Evolutionary conservation across 2,888 invertebrate genomes (phyloP), one percentile per base, ranked within the genome.

Genomic region (Steinernema scapterisci): DNA sequence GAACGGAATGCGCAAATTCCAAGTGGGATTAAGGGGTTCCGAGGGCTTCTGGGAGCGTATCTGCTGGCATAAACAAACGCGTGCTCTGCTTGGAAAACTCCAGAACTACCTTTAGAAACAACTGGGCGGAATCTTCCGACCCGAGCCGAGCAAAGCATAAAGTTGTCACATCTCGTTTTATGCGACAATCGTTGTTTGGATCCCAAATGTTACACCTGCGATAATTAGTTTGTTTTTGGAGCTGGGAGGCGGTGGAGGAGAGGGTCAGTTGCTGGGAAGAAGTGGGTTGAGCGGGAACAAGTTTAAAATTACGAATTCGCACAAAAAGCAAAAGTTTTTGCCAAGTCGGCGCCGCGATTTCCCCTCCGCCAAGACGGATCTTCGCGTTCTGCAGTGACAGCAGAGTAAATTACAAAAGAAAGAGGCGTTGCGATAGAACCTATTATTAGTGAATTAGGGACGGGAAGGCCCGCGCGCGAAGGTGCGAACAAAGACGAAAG

Each of bases 401-500:
- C 13, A 19, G 48, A 16, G 16, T 19, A n/a, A 48, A 48, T 19
- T 19, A 48, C 48, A 48, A 16, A 48, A 48, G 48, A 48, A 48
- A 19, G 19, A n/a, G n/a, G 19, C n/a, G 16, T 5, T 13, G 54
- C 54, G 54, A 21, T 19, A 13, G 54, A 19, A 21, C 25, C 54
- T 23, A 25, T 54, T 25, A 25, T 19, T 21, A 21, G 23, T 25
- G 54, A 23, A 19, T 54, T 54, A 54, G 54, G 54, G 54, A 54
- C 54, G 54, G n/a, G 48, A 48, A 48, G 48, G 48, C n/a, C 48
- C 54, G 54, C 19, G 54, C 13, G 23, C 54, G 21, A 23, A 25
- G 11, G 54, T 19, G 54, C 5, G 54, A 54, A 54, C 54, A 54
- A 54, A 54, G 54, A 54, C 23, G 54, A 54, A 25, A 54, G 54